Evolutionary conservation across 1,140 invertebrate species (phyloP).

Genomic region (Cydia fagiglandana): DNA sequence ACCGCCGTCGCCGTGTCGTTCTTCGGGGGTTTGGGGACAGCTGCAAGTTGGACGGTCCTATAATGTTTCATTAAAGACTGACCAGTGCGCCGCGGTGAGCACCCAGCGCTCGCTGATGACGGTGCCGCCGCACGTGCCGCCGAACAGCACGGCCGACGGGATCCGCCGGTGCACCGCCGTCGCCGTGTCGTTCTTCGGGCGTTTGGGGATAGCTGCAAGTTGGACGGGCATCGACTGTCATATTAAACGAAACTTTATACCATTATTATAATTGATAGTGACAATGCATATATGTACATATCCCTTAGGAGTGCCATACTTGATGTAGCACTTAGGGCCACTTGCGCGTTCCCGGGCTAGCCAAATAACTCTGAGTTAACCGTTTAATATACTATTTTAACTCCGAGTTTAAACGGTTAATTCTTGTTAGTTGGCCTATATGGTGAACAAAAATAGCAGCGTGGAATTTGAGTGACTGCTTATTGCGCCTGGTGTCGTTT

Average conservation of each 20-base stretch:
- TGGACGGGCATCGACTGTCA: neutral
- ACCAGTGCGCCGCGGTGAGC: slow-evolving; percentile 68
- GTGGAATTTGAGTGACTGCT: too few species aligned
- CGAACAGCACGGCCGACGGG: slow-evolving; percentile 67
- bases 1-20: slow-evolving; percentile 59
- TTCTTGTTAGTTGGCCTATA: too few species aligned
- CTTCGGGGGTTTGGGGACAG: neutral
- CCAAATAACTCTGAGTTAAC: too few species aligned
- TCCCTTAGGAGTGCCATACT: too few species aligned
- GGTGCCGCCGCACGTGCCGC: slow-evolving; percentile 66
- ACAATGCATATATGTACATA: too few species aligned
- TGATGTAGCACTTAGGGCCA: too few species aligned
- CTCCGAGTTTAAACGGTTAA: too few species aligned
- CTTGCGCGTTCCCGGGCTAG: too few species aligned
- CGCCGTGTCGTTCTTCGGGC: neutral
- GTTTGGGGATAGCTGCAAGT: neutral
- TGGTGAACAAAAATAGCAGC: too few species aligned
- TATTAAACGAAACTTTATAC: neutral
- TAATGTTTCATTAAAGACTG: neutral
- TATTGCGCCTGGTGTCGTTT: too few species aligned
- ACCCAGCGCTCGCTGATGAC: slow-evolving; percentile 67
- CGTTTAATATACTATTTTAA: too few species aligned
- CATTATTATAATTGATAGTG: neutral
- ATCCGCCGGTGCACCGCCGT: slow-evolving; percentile 50
- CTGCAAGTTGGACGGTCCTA: too few species aligned